Base-by-base conservation (phyloP, 2,888 invertebrate genomes). In the Mythimna vitellina region DNA sequence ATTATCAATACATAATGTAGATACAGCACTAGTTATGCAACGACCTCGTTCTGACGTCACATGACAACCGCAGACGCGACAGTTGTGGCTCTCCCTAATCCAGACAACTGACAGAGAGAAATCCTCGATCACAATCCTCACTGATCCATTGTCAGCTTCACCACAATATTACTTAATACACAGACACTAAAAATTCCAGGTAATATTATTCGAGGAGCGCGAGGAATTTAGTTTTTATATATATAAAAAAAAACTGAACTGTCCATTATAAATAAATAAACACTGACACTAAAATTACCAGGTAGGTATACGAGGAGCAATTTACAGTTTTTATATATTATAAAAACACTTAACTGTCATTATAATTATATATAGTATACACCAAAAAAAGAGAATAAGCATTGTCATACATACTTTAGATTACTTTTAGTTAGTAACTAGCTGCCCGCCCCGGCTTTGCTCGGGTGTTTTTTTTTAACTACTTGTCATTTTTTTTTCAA, bases 51-150 rank as follows among this genome's bases (percentile, higher is more conserved):
- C 49, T 65, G 62, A 70, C 65, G 56, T 73, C 61, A 61, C 61
- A 61, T 56, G 65, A 71, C 66, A 66, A 68, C 70, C 70, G 60
- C 76, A 74, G 75, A 78, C 82, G 73, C 78, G 81, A 79, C 86
- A 86, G 77, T 76, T 80, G 84, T 49, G 80, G 82, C 68, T 72
- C 72, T 78, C 46, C 25, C 14, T 85, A 84, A 86, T 82, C 86
- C 82, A 61, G 54, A 72, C 73, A 60, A 62, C 73, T 79, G 82
- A 78, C 86, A 86, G 61, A 69, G 42, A 57, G 70, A 67, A 79
- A 82, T 84, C 78, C 78, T 69, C 69, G 65, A 82, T 86, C 72
- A 53, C 65, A 77, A 74, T 85, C 70, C 70, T 54, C 60, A 63
- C 61, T 76, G 77, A 84, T 82, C 76, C 73, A 62, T 72, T 71